Evolutionary conservation across 2,888 invertebrate genomes (phyloP), one percentile per base, ranked within the genome.

Genomic region (Drosophila mimetica): DNA sequence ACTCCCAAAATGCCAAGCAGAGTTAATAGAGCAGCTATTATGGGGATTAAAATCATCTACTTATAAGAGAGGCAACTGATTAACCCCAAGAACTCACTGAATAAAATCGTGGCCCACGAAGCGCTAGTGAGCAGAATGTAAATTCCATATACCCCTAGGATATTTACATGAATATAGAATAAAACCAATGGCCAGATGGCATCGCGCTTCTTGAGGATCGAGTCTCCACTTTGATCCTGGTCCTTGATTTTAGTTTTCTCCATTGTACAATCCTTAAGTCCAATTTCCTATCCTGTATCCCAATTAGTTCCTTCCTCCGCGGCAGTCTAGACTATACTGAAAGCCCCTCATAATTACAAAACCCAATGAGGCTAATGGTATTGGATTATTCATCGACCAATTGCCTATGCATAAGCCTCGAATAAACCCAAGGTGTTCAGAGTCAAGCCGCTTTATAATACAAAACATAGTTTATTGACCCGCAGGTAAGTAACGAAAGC

Each of bases 111-210:
- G 58, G 93, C 79, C 90, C 94, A 92, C 85, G 94, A 93, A 4
- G 94, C 94, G 74, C 94, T 93, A 20, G 93, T 93, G 60, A 95
- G 90, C 20, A 94, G 76, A 2, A 95, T 90, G 90, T 94, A 93
- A 11, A 95, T 64, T 14, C 95, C 95, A 81, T 94, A 95, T 0
- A 94, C 50, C 0, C 95, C 95, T 2, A 96, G 92, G 1, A 95
- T 92, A 80, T 95, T 95, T 4, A 96, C 90, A 90, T 97, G 95
- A 63, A 96, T 94, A 88, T 95, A 95, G 90, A 95, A 94, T 0
- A 96, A 92, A 0, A 96, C 95, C 14, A 93, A 92, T 0, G 94
- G 93, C 96, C 96, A 97, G 84, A 94, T 92, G 0, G 94, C 94
- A 70, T 96, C 95, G 14, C 94, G 92, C 74, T 93, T 93, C 37